Percentiles rank a stretch among this genome's conserved stretches.
phyloP scores from a whole-genome alignment of 1,140 invertebrate genomes.

The Ruditapes philippinarum region DNA sequence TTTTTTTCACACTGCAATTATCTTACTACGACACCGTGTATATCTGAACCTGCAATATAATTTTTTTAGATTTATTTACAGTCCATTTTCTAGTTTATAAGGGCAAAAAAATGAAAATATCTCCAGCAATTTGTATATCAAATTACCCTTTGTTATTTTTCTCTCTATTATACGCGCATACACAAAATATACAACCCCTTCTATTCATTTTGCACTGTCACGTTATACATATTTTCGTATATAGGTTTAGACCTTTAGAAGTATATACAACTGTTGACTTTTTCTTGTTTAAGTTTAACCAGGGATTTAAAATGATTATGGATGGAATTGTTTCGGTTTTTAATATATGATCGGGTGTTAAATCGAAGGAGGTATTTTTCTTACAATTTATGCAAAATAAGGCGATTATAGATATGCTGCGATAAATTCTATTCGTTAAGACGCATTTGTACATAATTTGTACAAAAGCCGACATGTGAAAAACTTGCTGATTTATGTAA shows the following conservation, averaged over 20 bases:
- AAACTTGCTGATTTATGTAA: neutral
- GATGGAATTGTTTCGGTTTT: slow-evolving; percentile 16
- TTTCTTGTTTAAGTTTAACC: slow-evolving; percentile 24
- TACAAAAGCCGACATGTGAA: neutral
- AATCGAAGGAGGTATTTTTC: neutral
- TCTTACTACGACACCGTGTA: too few species aligned
- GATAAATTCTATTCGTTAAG: neutral
- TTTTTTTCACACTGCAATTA: too few species aligned
- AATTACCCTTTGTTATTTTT: neutral
- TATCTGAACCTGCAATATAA: too few species aligned
- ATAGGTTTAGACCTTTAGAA: neutral
- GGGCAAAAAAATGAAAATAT: slow-evolving; percentile 35
- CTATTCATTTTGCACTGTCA: neutral
- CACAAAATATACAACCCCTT: neutral
- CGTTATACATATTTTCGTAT: slow-evolving; percentile 8
- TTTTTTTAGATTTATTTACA: too few species aligned
- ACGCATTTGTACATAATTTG: neutral
- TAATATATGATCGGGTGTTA: neutral
- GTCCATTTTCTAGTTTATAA: too few species aligned
- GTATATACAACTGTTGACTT: neutral
- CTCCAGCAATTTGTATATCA: neutral
- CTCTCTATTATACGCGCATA: neutral
- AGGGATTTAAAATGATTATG: neutral
- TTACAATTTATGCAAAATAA: neutral
- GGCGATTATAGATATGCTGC: neutral